Evolutionary conservation across 2,113 vertebrate species (phyloP).

Genomic region (Ellobius talpinus): DNA sequence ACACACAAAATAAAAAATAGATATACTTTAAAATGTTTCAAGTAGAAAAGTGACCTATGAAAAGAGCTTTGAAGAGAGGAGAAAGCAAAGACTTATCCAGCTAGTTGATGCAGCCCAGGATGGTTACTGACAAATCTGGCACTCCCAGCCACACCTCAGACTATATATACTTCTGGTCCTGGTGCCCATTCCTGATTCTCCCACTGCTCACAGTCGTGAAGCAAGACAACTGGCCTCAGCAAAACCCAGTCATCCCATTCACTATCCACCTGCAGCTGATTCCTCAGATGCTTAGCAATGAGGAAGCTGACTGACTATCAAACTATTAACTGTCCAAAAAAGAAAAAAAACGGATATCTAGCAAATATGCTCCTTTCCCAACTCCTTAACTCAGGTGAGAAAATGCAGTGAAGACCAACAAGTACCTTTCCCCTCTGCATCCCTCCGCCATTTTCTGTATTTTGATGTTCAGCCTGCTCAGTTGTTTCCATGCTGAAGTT

Average conservation of each 20-base stretch:
- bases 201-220: neutral
- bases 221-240: neutral
- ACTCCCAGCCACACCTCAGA: neutral
- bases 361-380: neutral
- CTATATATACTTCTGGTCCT: neutral
- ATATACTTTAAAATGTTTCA: neutral
- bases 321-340: neutral
- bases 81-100: neutral
- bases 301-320: neutral
- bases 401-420: neutral
- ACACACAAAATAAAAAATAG: neutral
- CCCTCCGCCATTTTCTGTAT: neutral
- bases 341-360: neutral
- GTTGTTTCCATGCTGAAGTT: neutral
- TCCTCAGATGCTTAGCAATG: neutral
- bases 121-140: neutral
- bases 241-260: neutral
- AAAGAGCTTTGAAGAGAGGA: neutral
- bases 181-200: neutral
- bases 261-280: neutral
- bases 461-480: constrained; percentile 45
- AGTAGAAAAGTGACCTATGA: neutral
- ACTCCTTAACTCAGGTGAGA: neutral
- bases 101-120: neutral
- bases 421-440: neutral